These are phyloP conservation scores for Chelonus formosanus DNA, from an alignment of 2,888 invertebrate species.

Conservation along the genomic window DNA sequence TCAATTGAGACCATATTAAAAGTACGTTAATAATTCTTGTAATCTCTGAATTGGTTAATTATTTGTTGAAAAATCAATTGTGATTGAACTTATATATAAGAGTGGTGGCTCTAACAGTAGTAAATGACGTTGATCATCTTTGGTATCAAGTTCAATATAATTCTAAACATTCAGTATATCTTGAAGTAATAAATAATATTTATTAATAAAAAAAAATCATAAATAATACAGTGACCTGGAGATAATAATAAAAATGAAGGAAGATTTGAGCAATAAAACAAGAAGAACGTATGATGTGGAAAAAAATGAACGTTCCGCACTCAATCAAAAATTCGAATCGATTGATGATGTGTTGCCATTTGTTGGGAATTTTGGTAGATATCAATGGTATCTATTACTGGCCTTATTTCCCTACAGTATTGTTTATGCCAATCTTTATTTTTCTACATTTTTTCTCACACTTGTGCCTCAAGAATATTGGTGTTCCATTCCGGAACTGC, in stretches of 20 bases:
- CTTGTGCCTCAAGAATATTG: conserved; percentile 65
- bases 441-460: conserved; percentile 67
- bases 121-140: too few species aligned
- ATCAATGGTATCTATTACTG: conserved; percentile 65
- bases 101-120: too few species aligned
- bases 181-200: neutral
- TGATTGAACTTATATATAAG: too few species aligned
- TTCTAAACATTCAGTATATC: too few species aligned
- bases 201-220: neutral
- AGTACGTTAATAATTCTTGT: too few species aligned
- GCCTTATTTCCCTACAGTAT: conserved; percentile 66
- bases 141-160: too few species aligned
- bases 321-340: conserved; percentile 56
- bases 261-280: conserved; percentile 35
- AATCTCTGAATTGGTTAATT: too few species aligned
- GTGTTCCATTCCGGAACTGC: conserved; percentile 64
- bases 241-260: conserved; percentile 40
- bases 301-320: conserved; percentile 49
- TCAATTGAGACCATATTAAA: too few species aligned
- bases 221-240: conserved; percentile 1
- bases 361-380: conserved; percentile 67
- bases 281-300: conserved; percentile 38
- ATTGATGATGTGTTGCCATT: conserved; percentile 66
- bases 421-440: conserved; percentile 66
- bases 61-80: too few species aligned